These are phyloP conservation scores for Silurus aristotelis DNA, from an alignment of 2,797 vertebrate species.

Conservation along the genomic window DNA sequence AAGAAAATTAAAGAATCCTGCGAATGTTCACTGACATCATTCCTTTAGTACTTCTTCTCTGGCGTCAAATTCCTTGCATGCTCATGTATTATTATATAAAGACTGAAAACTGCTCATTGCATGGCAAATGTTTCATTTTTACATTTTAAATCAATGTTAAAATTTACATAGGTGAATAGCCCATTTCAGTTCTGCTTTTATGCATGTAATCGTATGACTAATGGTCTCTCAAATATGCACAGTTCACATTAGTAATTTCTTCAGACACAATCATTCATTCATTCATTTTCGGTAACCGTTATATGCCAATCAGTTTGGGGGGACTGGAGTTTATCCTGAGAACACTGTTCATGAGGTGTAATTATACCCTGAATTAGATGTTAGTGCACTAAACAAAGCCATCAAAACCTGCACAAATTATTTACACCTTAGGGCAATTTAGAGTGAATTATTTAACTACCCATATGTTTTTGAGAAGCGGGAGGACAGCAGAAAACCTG, in stretches of 20 bases:
- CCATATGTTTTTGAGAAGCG: neutral
- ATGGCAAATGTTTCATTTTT: slow-evolving; percentile 1
- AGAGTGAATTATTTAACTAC: neutral
- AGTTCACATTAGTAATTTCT: neutral
- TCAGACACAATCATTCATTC: neutral
- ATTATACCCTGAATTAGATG: neutral
- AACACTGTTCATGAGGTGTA: neutral
- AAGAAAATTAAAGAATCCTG: neutral
- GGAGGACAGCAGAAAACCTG: neutral
- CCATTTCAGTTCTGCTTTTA: slow-evolving; percentile 4
- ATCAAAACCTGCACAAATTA: neutral
- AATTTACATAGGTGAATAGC: neutral
- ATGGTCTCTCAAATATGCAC: slow-evolving; percentile 1
- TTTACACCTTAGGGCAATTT: neutral
- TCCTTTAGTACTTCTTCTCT: neutral
- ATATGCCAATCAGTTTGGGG: neutral
- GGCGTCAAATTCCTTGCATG: neutral
- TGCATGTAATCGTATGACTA: slow-evolving; percentile 1
- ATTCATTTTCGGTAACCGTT: neutral
- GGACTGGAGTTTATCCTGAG: neutral
- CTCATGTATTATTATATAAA: neutral
- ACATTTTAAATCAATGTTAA: neutral
- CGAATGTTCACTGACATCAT: neutral
- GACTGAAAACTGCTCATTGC: neutral
- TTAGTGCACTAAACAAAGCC: neutral